Evolutionary conservation across 2,797 vertebrate species (phyloP), one percentile per base, ranked within the genome.

Genomic region (Sandelia bainsii): DNA sequence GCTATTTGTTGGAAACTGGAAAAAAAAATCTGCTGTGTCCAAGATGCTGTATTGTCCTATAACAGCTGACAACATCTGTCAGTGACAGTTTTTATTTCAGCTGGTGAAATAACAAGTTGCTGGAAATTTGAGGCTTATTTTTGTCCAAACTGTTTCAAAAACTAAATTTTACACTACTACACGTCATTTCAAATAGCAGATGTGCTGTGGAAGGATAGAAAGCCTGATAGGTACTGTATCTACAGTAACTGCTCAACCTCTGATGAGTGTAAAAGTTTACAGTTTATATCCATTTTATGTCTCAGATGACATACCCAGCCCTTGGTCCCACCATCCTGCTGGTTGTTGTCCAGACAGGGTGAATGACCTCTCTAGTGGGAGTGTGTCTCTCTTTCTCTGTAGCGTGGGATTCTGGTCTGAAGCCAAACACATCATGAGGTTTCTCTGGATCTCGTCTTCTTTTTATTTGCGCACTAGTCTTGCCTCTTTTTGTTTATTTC

Each of bases 391-490:
- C 54, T 56, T 50, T 27, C 60, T 75, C 54, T 75, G 61, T 50
- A 77, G 74, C 70, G 72, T 91, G 90, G 87, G 87, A 90, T 84
- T 79, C 75, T 87, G 84, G 82, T 79, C 73, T 8, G 27, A 46
- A 49, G 82, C 87, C 87, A 91, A 66, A 69, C 10, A 56, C 70
- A 75, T 75, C 69, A 60, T 27, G 59, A 74, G 51, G 73, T 75
- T 54, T 77, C 63, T 57, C 62, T 62, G 57, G 13, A 1, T 69
- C 53, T 85, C 77, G 77, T 84, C 69, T 79, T 63, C 54, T 83
- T 81, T 61, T 42, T 67, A 73, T 87, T 77, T 83, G 49, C 62
- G 6, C 52, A 44, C 71, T 40, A n/a, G 11, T 39, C 52, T 25
- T n/a, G 37, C 20, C 53, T 77, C 8, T 49, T 53, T 52, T 61